These are phyloP conservation scores for Nothobranchius kuhntae DNA, from an alignment of 2,113 vertebrate genomes.

Conservation along the genomic window DNA sequence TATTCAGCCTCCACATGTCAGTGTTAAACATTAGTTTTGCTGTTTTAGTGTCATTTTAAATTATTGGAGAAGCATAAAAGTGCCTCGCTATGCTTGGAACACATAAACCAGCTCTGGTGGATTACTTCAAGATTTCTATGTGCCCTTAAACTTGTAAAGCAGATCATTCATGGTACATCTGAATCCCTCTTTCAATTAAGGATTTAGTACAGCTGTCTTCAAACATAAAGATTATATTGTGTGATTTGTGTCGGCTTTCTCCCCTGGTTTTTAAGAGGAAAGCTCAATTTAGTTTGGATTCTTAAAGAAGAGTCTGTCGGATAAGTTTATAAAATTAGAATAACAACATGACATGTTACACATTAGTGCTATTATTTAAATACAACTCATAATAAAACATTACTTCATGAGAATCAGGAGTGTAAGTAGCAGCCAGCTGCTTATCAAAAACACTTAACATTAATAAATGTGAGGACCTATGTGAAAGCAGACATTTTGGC, in stretches of 20 bases:
- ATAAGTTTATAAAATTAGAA: conserved; percentile 22
- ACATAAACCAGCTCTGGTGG: conserved; percentile 55
- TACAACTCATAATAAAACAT: not conserved
- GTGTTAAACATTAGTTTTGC: conserved; percentile 66
- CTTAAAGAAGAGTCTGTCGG: conserved; percentile 31
- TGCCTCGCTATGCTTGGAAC: conserved; percentile 37
- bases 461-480: too few species aligned
- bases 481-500: too few species aligned
- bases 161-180: conserved; percentile 69
- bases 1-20: conserved; percentile 69
- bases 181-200: conserved; percentile 73
- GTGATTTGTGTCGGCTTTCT: conserved; percentile 62
- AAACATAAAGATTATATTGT: conserved; percentile 73
- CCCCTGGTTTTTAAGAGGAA: conserved; percentile 28
- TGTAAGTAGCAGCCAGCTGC: not conserved
- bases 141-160: conserved; percentile 61
- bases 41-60: conserved; percentile 72
- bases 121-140: conserved; percentile 63
- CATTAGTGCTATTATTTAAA: not conserved
- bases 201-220: conserved; percentile 73
- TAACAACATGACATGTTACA: not conserved
- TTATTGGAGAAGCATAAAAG: conserved; percentile 72
- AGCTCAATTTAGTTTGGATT: conserved; percentile 53
- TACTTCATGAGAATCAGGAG: not conserved
- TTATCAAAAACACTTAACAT: not conserved